A percentile compares a stretch with the other conserved stretches of the same genome.
These are phyloP conservation scores for Teleogryllus occipitalis DNA, from an alignment of 1,140 invertebrate genomes.

Conservation along the genomic window DNA sequence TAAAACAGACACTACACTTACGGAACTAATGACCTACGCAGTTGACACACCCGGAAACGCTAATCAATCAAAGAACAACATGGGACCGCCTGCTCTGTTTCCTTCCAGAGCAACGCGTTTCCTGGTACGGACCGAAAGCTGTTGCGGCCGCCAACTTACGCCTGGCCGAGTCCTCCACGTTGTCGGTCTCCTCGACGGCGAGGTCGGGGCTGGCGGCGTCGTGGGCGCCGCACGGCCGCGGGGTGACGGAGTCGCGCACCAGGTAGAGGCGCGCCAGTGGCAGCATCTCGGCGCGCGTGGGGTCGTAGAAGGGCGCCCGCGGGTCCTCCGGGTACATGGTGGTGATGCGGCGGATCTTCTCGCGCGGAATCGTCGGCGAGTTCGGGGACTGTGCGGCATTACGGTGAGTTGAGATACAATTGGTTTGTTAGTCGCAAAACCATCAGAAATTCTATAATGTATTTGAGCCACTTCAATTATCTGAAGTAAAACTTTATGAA, in stretches of 20 bases:
- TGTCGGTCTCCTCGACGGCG: constrained; percentile 56
- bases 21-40: no score
- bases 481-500: no score
- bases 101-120: no score
- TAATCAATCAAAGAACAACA: no score
- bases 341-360: constrained; percentile 83
- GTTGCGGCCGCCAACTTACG: constrained; percentile 39
- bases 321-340: constrained; percentile 78
- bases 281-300: constrained; percentile 58
- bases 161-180: constrained; percentile 58
- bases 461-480: no score
- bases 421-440: no score
- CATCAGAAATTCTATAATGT: no score
- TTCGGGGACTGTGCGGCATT: constrained; percentile 63
- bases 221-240: constrained; percentile 58
- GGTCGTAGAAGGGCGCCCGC: constrained; percentile 85
- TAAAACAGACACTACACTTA: no score
- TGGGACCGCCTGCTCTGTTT: no score
- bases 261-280: constrained; percentile 72
- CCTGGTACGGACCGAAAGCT: no score
- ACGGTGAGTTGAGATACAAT: background rate
- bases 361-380: constrained; percentile 72
- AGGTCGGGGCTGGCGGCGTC: constrained; percentile 42
- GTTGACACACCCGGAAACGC: no score
- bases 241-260: constrained; percentile 60